Base-by-base conservation (phyloP, 1,140 invertebrate species). In the Hylyphantes graminicola region DNA sequence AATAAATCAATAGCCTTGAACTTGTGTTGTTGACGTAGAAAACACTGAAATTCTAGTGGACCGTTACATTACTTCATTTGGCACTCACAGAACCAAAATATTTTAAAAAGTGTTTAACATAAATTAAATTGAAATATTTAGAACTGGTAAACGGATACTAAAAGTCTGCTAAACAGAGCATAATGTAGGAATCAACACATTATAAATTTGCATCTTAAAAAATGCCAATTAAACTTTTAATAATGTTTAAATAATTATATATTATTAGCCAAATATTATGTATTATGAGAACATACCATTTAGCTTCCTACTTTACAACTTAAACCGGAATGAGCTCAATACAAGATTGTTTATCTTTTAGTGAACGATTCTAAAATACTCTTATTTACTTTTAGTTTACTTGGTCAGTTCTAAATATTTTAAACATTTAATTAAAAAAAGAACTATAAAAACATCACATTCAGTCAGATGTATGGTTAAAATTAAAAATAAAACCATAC, bases 81-180 rank as follows among this genome's bases (percentile, higher is more conserved):
- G 68, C 68, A 70, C 68, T 70, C 50, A 53, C 21, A 53, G 35
- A 70, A 70, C 68, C 68, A 53, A 70, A 70, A 70, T 21, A 19
- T 35, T 67, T 48, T 48, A 48, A 17, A 51, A n/a, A 70, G 54
- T n/a, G 21, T 48, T 51, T 53, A 19, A 19, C 57, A 13, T n/a
- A 59, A 7, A 50, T 70, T 70, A 48, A 70, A 11, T 70, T 70
- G 12, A 15, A 35, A 35, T 35, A 35, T 68, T 65, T 65, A n/a
- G 63, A 68, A 35, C 68, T 54, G 50, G 54, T 48, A 53, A 48
- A 70, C 17, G 50, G 17, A 2, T 12, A 70, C 51, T 15, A 7
- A 17, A 51, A 70, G 8, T 35, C 1, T 5, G 35, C 35, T 35
- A 59, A 53, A 9, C 54, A 51, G 15, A 70, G 35, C 21, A 2